These are phyloP conservation scores for Flexamia atlantica DNA, from an alignment of 2,888 invertebrate species.

Conservation along the genomic window DNA sequence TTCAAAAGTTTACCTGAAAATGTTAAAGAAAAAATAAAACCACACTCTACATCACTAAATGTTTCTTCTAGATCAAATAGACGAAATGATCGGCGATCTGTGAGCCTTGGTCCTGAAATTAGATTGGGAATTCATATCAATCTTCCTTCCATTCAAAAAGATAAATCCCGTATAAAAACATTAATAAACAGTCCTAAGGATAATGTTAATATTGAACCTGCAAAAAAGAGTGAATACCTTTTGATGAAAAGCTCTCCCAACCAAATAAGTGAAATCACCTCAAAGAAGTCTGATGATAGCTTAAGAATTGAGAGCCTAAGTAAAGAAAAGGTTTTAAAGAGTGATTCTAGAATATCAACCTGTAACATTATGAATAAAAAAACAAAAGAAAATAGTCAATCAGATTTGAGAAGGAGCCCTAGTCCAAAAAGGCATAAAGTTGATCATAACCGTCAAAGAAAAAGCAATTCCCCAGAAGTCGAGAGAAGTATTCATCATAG, in stretches of 20 bases:
- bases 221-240: not conserved
- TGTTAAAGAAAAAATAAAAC: not conserved
- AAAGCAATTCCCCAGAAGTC: not conserved
- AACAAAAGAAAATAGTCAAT: not conserved
- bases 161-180: not conserved
- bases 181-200: not conserved
- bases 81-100: not conserved
- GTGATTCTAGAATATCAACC: not conserved
- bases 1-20: not conserved
- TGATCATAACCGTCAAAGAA: not conserved
- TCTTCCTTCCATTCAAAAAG: not conserved
- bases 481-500: not conserved
- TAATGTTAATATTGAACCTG: not conserved
- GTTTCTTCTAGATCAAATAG: not conserved
- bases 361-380: not conserved
- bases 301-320: not conserved
- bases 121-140: not conserved
- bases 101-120: constrained; percentile 3
- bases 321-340: not conserved
- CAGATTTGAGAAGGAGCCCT: not conserved
- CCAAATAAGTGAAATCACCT: not conserved
- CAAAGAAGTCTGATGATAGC: not conserved
- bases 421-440: not conserved
- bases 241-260: not conserved
- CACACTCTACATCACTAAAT: not conserved